These are phyloP conservation scores for Mamestra brassicae DNA, from an alignment of 2,888 invertebrate species.

Conservation along the genomic window DNA sequence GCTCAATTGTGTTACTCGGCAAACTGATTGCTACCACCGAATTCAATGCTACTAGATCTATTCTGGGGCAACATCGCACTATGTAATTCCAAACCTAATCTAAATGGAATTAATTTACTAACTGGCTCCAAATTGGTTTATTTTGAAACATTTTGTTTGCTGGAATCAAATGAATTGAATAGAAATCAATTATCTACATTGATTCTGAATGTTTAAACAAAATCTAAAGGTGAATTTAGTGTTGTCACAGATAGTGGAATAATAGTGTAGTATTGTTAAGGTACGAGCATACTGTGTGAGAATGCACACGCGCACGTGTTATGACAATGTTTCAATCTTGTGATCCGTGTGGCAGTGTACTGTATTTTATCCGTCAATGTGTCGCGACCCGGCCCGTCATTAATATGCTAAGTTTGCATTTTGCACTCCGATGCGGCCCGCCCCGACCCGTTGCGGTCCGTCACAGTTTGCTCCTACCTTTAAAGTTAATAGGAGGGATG, in stretches of 20 bases:
- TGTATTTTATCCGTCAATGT: too few species aligned
- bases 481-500: too few species aligned
- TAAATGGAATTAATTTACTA: slow-evolving; percentile 49
- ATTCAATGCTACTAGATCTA: slow-evolving; percentile 31
- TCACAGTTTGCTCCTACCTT: too few species aligned
- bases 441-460: too few species aligned
- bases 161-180: slow-evolving; percentile 35
- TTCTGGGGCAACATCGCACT: slow-evolving; percentile 20
- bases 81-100: slow-evolving; percentile 43
- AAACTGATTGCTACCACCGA: slow-evolving; percentile 42
- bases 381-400: too few species aligned
- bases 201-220: slow-evolving; percentile 24
- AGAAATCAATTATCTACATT: slow-evolving; percentile 45
- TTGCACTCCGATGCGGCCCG: too few species aligned
- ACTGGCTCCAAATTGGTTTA: slow-evolving; percentile 47
- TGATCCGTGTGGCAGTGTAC: too few species aligned
- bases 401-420: too few species aligned
- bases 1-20: slow-evolving; percentile 24
- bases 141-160: slow-evolving; percentile 40
- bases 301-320: too few species aligned
- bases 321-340: too few species aligned
- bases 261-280: too few species aligned
- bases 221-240: slow-evolving; percentile 4
- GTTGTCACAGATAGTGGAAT: background rate
- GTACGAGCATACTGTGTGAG: too few species aligned